phyloP scores from a whole-genome alignment of 2,797 vertebrate species.

The Zenarchopterus dispar region DNA sequence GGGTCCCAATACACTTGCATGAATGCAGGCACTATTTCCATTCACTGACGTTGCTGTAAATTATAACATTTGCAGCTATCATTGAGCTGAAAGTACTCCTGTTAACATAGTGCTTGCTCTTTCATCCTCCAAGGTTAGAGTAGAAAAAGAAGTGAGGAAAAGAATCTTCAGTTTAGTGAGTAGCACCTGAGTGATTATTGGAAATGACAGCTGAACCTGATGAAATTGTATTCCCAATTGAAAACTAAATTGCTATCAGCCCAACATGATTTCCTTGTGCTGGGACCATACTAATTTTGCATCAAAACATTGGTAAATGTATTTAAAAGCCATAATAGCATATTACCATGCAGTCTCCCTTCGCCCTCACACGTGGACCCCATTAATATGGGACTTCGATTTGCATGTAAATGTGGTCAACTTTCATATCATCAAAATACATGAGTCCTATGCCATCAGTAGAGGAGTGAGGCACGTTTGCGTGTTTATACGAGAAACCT shows the following conservation, averaged over 20 bases:
- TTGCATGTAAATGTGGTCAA: slow-evolving; percentile 99
- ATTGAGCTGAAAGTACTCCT: slow-evolving; percentile 55
- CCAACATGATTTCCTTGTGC: slow-evolving; percentile 96
- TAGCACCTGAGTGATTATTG: slow-evolving; percentile 95
- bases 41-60: slow-evolving; percentile 32
- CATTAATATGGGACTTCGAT: slow-evolving; percentile 99
- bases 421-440: slow-evolving; percentile 99
- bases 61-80: slow-evolving; percentile 33
- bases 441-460: slow-evolving; percentile 84
- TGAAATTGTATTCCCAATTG: slow-evolving; percentile 99
- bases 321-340: slow-evolving; percentile 99
- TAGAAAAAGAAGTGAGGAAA: slow-evolving; percentile 44
- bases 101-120: slow-evolving; percentile 84
- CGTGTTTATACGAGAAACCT: slow-evolving; percentile 33
- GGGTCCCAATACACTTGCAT: slow-evolving; percentile 5
- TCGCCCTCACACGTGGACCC: slow-evolving; percentile 86
- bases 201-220: slow-evolving; percentile 99
- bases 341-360: slow-evolving; percentile 95
- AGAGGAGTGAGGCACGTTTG: slow-evolving; percentile 46
- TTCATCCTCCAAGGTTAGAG: slow-evolving; percentile 75
- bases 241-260: slow-evolving; percentile 99
- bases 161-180: slow-evolving; percentile 94
- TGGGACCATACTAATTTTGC: slow-evolving; percentile 94
- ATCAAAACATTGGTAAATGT: slow-evolving; percentile 97
- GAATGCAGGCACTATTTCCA: slow-evolving; percentile 3